These are phyloP conservation scores for Nasonia oneida DNA, from an alignment of 2,888 invertebrate species.

Conservation along the genomic window DNA sequence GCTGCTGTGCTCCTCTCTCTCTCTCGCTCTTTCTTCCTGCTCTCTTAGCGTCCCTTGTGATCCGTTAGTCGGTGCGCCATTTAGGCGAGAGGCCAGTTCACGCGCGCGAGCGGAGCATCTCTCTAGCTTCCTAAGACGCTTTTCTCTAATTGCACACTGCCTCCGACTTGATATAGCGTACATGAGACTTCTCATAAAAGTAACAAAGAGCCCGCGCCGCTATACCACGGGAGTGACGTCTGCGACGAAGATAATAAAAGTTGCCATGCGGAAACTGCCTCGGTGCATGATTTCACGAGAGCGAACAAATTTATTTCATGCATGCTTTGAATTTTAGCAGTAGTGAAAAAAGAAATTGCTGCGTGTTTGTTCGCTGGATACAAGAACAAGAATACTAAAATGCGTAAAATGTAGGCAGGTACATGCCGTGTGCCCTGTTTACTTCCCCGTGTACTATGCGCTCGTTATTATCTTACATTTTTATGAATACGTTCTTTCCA, in stretches of 20 bases:
- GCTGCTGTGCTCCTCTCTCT: neutral
- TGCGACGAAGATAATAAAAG: conserved; percentile 29
- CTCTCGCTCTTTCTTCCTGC: conserved; percentile 25
- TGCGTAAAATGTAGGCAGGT: no score
- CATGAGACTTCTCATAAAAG: conserved; percentile 68
- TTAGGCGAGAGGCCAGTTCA: conserved; percentile 37
- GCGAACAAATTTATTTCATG: neutral
- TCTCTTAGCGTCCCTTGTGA: conserved; percentile 31
- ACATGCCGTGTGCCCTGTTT: no score
- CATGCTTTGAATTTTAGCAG: neutral
- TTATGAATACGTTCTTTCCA: no score
- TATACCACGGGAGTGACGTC: neutral
- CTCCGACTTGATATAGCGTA: conserved; percentile 60
- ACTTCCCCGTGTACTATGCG: no score
- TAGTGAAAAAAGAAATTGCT: neutral
- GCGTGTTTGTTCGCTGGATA: no score
- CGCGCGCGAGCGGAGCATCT: neutral
- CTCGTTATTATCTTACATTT: no score
- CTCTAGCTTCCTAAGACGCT: conserved; percentile 63
- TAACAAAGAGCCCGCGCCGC: conserved; percentile 60
- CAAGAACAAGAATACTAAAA: no score
- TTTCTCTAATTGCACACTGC: conserved; percentile 72
- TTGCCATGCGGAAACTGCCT: neutral
- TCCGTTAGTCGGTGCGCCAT: conserved; percentile 47
- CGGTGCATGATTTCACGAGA: neutral